Evolutionary conservation across 2,797 vertebrate genomes (phyloP).

Genomic region (Poliocrania exsul): DNA sequence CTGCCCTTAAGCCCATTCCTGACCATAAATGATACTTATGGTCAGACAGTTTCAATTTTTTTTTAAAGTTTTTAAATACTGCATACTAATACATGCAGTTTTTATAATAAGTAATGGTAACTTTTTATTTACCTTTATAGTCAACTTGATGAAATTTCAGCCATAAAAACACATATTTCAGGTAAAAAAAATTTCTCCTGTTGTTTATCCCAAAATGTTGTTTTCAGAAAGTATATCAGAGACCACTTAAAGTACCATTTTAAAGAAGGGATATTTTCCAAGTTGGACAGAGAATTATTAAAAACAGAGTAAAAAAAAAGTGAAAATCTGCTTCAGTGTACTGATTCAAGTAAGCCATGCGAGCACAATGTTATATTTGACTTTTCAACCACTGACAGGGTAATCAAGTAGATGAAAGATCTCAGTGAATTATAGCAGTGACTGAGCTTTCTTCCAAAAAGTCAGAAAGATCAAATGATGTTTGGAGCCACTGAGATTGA

Average conservation of each 20-base stretch:
- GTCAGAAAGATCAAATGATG: conserved; percentile 20
- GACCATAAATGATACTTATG: neutral
- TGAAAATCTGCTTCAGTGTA: neutral
- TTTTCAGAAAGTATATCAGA: neutral
- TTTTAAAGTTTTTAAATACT: neutral
- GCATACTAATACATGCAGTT: neutral
- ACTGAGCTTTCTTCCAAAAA: conserved; percentile 3
- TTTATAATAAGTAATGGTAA: neutral
- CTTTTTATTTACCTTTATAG: neutral
- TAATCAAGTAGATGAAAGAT: conserved; percentile 30
- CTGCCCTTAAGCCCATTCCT: neutral
- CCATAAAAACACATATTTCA: neutral
- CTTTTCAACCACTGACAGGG: neutral
- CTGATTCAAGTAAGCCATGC: neutral
- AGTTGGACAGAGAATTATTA: neutral
- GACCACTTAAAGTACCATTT: neutral
- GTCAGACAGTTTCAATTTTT: neutral
- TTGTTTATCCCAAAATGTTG: neutral
- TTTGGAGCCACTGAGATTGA: conserved; percentile 52
- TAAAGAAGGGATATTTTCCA: neutral
- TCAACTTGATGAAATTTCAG: neutral
- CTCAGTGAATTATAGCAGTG: conserved; percentile 6
- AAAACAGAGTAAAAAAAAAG: neutral
- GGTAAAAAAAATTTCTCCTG: neutral
- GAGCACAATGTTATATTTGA: neutral